Conservation (phyloP, 2,113 vertebrate genomes). For the Todiramphus saurophagus region DNA sequence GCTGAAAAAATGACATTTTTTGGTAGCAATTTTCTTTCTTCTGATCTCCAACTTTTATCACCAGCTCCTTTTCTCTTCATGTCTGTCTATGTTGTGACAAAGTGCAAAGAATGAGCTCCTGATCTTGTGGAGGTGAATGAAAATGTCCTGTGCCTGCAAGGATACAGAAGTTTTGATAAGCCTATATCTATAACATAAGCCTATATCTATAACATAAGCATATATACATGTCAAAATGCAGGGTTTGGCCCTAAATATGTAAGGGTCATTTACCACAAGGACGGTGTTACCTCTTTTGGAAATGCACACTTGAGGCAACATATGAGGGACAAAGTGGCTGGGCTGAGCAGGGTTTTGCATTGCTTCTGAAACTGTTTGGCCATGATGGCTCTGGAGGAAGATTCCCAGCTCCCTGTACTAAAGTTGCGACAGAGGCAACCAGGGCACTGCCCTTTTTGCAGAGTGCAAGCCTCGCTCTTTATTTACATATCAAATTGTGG, state of each 20-base stretch:
- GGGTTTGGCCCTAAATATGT: not conserved
- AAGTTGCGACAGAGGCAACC: not conserved
- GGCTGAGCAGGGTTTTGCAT: not conserved
- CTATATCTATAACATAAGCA: rapidly evolving
- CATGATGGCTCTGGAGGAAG: not conserved
- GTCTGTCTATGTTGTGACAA: not conserved
- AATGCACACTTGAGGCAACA: not conserved
- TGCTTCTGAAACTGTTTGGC: not conserved
- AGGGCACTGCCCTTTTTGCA: not conserved
- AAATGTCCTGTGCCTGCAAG: not conserved
- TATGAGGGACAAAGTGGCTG: not conserved
- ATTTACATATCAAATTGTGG: not conserved
- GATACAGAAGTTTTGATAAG: not conserved
- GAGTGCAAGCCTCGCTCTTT: not conserved
- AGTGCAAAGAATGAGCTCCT: not conserved
- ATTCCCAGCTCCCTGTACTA: not conserved
- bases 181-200: rapidly evolving
- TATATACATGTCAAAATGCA: not conserved
- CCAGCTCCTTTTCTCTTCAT: not conserved
- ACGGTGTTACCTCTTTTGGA: not conserved
- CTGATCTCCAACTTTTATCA: not conserved
- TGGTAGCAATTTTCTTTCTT: not conserved
- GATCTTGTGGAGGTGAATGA: not conserved
- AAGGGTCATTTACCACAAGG: not conserved
- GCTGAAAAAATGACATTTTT: not conserved